phyloP scores from a whole-genome alignment of 2,888 invertebrate genomes.

The Drosophila imparisetae region DNA sequence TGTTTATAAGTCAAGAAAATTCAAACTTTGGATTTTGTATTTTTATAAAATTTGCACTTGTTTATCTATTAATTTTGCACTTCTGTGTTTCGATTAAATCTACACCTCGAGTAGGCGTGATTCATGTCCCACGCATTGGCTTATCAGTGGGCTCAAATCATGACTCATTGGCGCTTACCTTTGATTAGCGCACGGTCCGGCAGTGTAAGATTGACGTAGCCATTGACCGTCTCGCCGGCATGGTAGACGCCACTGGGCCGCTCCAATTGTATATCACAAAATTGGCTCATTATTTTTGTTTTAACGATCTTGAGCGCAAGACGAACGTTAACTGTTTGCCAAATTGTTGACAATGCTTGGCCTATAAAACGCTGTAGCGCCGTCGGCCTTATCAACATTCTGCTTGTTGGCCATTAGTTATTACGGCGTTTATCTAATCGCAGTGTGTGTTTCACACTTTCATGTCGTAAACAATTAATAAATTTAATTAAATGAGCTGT shows the following conservation, averaged over 20 bases:
- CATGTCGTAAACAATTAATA: slow-evolving; percentile 47
- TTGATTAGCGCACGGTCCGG: slow-evolving; percentile 69
- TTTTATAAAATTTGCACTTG: not conserved
- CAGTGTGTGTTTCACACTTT: not conserved
- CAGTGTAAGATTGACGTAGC: slow-evolving; percentile 57
- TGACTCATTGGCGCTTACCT: slow-evolving; percentile 72
- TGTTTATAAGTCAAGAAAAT: too few species aligned
- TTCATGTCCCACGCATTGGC: slow-evolving; percentile 31
- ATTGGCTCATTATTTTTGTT: slow-evolving; percentile 48
- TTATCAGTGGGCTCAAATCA: slow-evolving; percentile 7
- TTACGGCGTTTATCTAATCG: slow-evolving; percentile 66
- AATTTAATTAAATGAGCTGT: slow-evolving; percentile 48
- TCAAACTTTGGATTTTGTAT: not conserved
- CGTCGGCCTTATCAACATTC: slow-evolving; percentile 48
- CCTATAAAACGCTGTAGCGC: slow-evolving; percentile 54
- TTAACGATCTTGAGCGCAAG: slow-evolving; percentile 36
- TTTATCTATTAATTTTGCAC: slow-evolving; percentile 10
- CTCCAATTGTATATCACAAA: slow-evolving; percentile 70
- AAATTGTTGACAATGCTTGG: slow-evolving; percentile 38
- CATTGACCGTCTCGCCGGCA: slow-evolving; percentile 75
- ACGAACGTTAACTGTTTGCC: slow-evolving; percentile 49
- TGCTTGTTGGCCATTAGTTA: slow-evolving; percentile 35
- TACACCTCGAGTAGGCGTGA: slow-evolving; percentile 30
- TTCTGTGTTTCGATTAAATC: not conserved
- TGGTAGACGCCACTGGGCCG: slow-evolving; percentile 59